phyloP scores from a whole-genome alignment of 2,888 invertebrate genomes.

The Cephus rjabovi region DNA sequence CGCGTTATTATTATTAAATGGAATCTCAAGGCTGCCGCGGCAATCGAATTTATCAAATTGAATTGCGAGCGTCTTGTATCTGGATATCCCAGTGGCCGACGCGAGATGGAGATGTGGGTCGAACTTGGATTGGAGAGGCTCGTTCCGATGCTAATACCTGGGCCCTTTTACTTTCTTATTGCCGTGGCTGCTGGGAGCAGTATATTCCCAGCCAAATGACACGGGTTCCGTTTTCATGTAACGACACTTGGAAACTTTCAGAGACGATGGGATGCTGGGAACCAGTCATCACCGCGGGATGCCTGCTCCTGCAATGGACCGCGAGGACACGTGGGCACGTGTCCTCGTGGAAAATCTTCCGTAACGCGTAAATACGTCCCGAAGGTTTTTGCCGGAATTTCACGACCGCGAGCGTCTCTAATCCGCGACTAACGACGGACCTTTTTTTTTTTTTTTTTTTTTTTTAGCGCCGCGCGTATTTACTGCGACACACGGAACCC shows the following conservation, averaged over 20 bases:
- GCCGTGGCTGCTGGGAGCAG: neutral
- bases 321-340: neutral
- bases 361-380: neutral
- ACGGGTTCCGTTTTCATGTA: neutral
- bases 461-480: too few species aligned
- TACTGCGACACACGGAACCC: neutral
- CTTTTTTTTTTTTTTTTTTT: neutral
- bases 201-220: neutral
- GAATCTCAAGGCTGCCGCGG: slow-evolving; percentile 52
- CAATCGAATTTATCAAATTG: slow-evolving; percentile 58
- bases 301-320: too few species aligned
- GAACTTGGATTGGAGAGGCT: slow-evolving; percentile 34
- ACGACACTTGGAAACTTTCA: too few species aligned
- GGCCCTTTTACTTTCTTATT: slow-evolving; percentile 23
- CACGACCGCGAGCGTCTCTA: neutral
- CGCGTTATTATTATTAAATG: slow-evolving; percentile 55
- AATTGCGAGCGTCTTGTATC: slow-evolving; percentile 35
- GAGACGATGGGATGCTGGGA: too few species aligned
- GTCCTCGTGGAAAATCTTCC: neutral
- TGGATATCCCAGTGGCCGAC: neutral
- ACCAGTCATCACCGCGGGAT: too few species aligned
- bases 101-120: slow-evolving; percentile 15
- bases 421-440: slow-evolving; percentile 3
- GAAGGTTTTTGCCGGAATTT: neutral
- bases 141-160: slow-evolving; percentile 45